Percentiles rank a stretch among this genome's conserved stretches.
Conservation (phyloP, 2,113 vertebrate species). For the Heterotilapia buettikoferi region DNA sequence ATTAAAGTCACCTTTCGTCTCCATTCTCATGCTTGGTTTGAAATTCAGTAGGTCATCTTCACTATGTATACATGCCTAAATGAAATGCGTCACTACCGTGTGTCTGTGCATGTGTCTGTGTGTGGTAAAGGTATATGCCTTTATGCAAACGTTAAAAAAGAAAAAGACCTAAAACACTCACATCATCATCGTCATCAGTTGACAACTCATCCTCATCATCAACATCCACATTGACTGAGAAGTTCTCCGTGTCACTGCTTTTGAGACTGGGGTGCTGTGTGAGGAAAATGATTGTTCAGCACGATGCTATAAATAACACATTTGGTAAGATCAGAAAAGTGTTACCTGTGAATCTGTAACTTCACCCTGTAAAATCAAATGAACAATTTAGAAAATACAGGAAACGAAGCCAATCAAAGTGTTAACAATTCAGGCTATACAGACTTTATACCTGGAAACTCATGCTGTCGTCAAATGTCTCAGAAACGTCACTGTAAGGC, state of each 20-base stretch:
- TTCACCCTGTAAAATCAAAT: slow-evolving; percentile 46
- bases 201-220: slow-evolving; percentile 66
- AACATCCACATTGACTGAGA: slow-evolving; percentile 48
- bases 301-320: background rate
- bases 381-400: background rate
- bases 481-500: slow-evolving; percentile 16
- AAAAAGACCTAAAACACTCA: slow-evolving; percentile 7
- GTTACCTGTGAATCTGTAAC: slow-evolving; percentile 59
- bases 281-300: background rate
- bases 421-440: background rate
- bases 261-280: slow-evolving; percentile 43
- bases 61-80: background rate
- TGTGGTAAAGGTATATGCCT: background rate
- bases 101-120: background rate
- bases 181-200: slow-evolving; percentile 61
- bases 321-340: background rate
- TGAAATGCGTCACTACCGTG: background rate
- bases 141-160: background rate
- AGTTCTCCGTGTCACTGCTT: slow-evolving; percentile 70
- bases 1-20: background rate
- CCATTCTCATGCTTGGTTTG: background rate
- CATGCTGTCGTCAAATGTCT: slow-evolving; percentile 23
- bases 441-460: slow-evolving; percentile 35
- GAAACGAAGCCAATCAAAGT: background rate
- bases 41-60: background rate